Evolutionary conservation across 2,888 invertebrate species (phyloP), one percentile per base, ranked within the genome.

Genomic region (Deroplatys truncata): DNA sequence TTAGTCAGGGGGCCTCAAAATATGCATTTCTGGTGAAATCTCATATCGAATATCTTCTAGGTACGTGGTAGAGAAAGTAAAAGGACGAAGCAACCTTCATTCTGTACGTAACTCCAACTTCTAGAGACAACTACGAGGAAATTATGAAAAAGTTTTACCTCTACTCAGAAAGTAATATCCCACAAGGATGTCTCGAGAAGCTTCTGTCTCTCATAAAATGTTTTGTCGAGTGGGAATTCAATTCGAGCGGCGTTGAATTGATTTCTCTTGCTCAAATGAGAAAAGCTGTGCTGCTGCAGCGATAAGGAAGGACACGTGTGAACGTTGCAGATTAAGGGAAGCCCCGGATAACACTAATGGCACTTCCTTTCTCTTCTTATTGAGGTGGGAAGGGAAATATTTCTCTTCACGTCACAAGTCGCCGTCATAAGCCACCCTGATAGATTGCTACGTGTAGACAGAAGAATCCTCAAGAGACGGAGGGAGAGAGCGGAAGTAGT

Each of bases 311-410:
- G 56, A 72, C 56, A 72, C 56, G 25, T 72, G 56, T 72, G 56
- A 72, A 72, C 56, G 20, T 20, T 20, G 56, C 56, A 35, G 83
- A 87, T 87, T 83, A 87, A 87, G 87, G 82, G 35, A 82, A 35
- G 87, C 87, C 83, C 31, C 29, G 86, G 87, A 87, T 87, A 87
- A 87, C 87, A 82, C n/a, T 87, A 87, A 87, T 87, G 87, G 83
- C 82, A 13, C 87, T 87, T 87, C 82, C 25, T 87, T 82, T 87
- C 25, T 86, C 31, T 87, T 28, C 35, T 87, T 83, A 87, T 83
- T 87, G 87, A 83, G 29, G 87, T 83, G 87, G 87, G 43, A 82
- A 82, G 56, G 31, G 83, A 87, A 87, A 35, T 83, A 87, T 87
- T 87, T 87, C 87, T 83, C 35, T 82, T 35, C 56, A 72, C 83